Evolutionary conservation across 2,888 invertebrate genomes (phyloP).

Genomic region (Diplolepis rosae): DNA sequence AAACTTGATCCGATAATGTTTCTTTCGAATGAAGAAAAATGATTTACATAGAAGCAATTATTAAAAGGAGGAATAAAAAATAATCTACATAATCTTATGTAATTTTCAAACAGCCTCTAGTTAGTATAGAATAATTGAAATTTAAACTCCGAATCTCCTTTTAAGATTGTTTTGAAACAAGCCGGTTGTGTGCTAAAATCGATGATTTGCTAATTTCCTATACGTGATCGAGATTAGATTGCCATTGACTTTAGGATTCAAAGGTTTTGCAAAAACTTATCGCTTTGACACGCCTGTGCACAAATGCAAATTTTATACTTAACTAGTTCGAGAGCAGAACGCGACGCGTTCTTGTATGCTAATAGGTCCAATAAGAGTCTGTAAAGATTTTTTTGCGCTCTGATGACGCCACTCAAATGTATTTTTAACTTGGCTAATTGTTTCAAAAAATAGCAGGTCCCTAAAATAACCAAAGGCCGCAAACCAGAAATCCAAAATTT

Average conservation of each 20-base stretch:
- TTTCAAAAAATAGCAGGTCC: too few relatives aligned
- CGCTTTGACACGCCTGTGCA: neutral
- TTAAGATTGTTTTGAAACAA: conserved; percentile 41
- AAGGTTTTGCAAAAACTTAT: conserved; percentile 3
- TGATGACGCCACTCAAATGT: conserved; percentile 39
- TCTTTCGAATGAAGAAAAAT: too few relatives aligned
- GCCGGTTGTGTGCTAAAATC: conserved; percentile 51
- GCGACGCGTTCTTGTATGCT: conserved; percentile 50
- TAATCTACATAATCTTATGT: too few relatives aligned
- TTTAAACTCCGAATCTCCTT: conserved; percentile 46
- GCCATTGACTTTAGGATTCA: conserved; percentile 4
- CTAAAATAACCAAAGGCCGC: too few relatives aligned
- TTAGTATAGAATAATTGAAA: conserved; percentile 35
- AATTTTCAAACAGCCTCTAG: too few relatives aligned
- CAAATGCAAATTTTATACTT: conserved; percentile 5
- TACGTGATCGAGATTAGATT: conserved; percentile 10
- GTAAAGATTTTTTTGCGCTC: conserved; percentile 43
- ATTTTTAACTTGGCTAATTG: conserved; percentile 36
- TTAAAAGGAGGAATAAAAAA: too few relatives aligned
- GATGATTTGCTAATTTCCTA: conserved; percentile 31
- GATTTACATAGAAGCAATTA: too few relatives aligned
- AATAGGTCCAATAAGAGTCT: conserved; percentile 51
- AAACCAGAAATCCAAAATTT: too few relatives aligned
- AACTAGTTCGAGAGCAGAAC: conserved; percentile 41
- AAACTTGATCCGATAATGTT: too few relatives aligned